phyloP scores from a whole-genome alignment of 2,797 vertebrate species.

The Fistularia tabacaria region DNA sequence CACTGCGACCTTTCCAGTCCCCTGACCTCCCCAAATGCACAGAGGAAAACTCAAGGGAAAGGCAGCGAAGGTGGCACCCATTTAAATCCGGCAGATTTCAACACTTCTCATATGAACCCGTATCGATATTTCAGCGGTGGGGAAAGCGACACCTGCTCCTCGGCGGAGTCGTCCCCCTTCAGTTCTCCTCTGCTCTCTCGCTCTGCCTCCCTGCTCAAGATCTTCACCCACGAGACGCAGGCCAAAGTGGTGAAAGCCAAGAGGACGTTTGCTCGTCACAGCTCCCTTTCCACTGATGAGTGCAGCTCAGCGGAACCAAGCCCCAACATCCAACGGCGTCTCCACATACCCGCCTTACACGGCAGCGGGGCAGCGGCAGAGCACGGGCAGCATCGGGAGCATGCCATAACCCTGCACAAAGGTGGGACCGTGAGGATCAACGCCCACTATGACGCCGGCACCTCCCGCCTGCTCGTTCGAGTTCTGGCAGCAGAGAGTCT shows the following conservation, averaged over 20 bases:
- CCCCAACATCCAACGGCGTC: slow-evolving; percentile 82
- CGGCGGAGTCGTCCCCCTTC: slow-evolving; percentile 93
- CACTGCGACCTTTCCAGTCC: slow-evolving; percentile 91
- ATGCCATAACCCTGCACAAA: slow-evolving; percentile 81
- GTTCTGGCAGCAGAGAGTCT: slow-evolving; percentile 86
- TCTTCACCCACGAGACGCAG: slow-evolving; percentile 92
- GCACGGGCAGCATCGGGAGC: slow-evolving; percentile 64
- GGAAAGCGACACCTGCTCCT: slow-evolving; percentile 95
- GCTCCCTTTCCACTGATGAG: slow-evolving; percentile 92
- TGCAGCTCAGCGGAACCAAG: slow-evolving; percentile 91
- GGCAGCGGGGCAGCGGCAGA: slow-evolving; percentile 44
- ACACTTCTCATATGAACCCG: slow-evolving; percentile 85
- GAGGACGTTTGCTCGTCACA: slow-evolving; percentile 87
- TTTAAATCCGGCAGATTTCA: slow-evolving; percentile 78
- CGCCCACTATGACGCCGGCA: slow-evolving; percentile 84
- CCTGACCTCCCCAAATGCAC: slow-evolving; percentile 82
- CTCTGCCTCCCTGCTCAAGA: slow-evolving; percentile 90
- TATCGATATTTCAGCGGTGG: slow-evolving; percentile 92
- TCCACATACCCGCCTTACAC: slow-evolving; percentile 81
- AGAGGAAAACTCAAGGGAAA: slow-evolving; percentile 65
- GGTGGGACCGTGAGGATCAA: slow-evolving; percentile 83
- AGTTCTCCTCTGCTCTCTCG: slow-evolving; percentile 90
- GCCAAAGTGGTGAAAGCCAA: slow-evolving; percentile 92
- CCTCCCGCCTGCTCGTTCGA: slow-evolving; percentile 84
- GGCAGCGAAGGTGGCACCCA: slow-evolving; percentile 68